phyloP scores from a whole-genome alignment of 2,113 vertebrate species.

The Lampris megalopsis region DNA sequence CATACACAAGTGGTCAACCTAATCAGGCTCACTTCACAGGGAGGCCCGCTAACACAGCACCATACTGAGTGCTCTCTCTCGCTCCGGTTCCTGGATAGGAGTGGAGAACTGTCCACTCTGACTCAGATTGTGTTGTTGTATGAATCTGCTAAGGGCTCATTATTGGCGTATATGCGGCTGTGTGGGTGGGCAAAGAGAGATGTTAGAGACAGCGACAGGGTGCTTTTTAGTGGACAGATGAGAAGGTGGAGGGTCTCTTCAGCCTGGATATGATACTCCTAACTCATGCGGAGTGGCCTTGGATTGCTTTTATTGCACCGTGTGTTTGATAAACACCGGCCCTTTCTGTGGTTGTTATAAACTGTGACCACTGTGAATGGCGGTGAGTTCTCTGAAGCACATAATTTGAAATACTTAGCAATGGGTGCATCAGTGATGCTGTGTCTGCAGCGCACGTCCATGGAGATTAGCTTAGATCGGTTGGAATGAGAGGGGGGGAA shows the following conservation, averaged over 20 bases:
- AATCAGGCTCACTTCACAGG: conserved; percentile 19
- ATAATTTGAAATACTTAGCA: conserved; percentile 44
- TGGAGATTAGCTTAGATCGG: not conserved
- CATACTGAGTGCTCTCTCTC: conserved; percentile 45
- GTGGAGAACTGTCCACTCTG: conserved; percentile 54
- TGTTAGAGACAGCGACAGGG: conserved; percentile 39
- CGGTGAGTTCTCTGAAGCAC: conserved; percentile 32
- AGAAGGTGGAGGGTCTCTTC: conserved; percentile 71
- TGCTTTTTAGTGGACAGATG: conserved; percentile 63
- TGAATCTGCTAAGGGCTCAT: conserved; percentile 69
- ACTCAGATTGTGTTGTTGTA: conserved; percentile 72
- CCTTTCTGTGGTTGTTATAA: conserved; percentile 33
- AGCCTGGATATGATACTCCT: conserved; percentile 51
- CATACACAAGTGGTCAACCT: conserved; percentile 27
- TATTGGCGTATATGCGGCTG: conserved; percentile 37
- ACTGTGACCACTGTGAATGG: conserved; percentile 51
- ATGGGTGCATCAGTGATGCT: not conserved
- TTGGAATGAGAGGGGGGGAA: not conserved
- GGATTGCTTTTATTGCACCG: conserved; percentile 59
- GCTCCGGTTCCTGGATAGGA: conserved; percentile 35
- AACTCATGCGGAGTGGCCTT: conserved; percentile 54
- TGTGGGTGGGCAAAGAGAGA: conserved; percentile 64
- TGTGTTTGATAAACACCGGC: conserved; percentile 48
- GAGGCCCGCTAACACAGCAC: conserved; percentile 35
- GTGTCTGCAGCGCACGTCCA: not conserved